Evolutionary conservation across 92 coral and sea anemone species (phyloP).

Genomic region (Siderastrea siderea): DNA sequence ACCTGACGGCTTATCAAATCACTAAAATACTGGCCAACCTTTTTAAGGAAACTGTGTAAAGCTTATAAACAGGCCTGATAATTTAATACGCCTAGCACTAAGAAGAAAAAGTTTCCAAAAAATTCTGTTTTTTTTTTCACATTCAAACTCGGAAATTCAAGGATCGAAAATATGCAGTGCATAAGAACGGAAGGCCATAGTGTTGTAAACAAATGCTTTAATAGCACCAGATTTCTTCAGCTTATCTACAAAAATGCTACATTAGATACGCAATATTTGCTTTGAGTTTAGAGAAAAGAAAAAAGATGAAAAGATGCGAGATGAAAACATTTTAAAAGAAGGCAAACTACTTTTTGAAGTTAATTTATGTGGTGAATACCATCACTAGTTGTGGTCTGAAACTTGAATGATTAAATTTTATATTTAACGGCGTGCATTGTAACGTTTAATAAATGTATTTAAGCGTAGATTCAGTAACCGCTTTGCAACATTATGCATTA

Average conservation of each 20-base stretch:
- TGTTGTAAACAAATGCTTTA: slow-evolving; percentile 8
- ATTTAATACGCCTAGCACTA: neutral
- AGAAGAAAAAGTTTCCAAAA: neutral
- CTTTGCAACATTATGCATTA: neutral
- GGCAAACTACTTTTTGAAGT: neutral
- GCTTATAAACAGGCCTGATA: neutral
- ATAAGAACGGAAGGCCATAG: neutral
- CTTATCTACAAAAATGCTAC: slow-evolving; percentile 1
- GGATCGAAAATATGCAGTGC: neutral
- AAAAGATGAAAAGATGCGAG: neutral
- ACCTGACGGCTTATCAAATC: slow-evolving; percentile 13
- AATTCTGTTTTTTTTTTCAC: no score
- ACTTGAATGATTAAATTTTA: no score
- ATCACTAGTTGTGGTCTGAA: neutral
- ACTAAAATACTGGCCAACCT: neutral
- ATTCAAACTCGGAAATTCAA: neutral
- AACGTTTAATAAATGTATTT: neutral
- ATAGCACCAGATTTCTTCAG: slow-evolving; percentile 1
- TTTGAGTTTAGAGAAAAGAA: neutral
- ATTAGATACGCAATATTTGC: neutral
- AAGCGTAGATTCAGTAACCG: neutral
- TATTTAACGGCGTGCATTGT: no score
- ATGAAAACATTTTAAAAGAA: neutral
- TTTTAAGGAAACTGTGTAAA: neutral
- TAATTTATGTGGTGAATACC: neutral